Conservation (phyloP, 2,888 invertebrate genomes). For the Opisthograptis luteolata region DNA sequence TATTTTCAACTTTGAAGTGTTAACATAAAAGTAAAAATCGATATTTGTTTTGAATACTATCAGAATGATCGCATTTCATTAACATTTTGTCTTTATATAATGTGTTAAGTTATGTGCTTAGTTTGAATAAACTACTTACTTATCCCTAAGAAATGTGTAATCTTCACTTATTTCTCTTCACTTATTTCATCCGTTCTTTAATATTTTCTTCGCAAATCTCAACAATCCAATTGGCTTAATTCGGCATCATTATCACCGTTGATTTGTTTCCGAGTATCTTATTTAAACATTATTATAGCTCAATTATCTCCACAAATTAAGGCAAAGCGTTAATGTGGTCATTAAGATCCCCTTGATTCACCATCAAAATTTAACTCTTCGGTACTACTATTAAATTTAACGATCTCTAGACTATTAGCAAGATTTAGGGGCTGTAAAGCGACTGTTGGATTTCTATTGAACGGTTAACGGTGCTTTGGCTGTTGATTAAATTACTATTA, state of each 20-base stretch:
- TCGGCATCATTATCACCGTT: conserved; percentile 16
- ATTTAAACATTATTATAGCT: conserved; percentile 1
- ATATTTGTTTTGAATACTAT: too few species aligned
- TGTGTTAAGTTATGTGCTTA: too few species aligned
- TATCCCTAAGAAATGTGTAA: too few species aligned
- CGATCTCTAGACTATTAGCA: conserved; percentile 17
- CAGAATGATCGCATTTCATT: too few species aligned
- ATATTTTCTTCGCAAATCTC: neutral
- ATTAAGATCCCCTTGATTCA: conserved; percentile 13
- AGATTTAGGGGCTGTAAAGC: conserved; percentile 24
- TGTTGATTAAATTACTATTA: neutral
- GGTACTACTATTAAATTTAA: conserved; percentile 18
- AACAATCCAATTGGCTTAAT: neutral
- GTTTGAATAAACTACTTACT: too few species aligned
- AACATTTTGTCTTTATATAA: too few species aligned
- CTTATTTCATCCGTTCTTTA: too few species aligned
- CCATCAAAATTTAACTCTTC: conserved; percentile 7
- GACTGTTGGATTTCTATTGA: conserved; percentile 5
- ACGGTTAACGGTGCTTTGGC: conserved; percentile 16
- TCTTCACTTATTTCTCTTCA: too few species aligned
- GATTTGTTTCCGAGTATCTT: conserved; percentile 34
- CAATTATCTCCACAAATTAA: conserved; percentile 22
- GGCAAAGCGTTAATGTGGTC: conserved; percentile 15
- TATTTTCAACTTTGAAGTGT: too few species aligned
- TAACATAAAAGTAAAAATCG: too few species aligned